Evolutionary conservation across 2,888 invertebrate genomes (phyloP).

Genomic region (Melipona beecheii): DNA sequence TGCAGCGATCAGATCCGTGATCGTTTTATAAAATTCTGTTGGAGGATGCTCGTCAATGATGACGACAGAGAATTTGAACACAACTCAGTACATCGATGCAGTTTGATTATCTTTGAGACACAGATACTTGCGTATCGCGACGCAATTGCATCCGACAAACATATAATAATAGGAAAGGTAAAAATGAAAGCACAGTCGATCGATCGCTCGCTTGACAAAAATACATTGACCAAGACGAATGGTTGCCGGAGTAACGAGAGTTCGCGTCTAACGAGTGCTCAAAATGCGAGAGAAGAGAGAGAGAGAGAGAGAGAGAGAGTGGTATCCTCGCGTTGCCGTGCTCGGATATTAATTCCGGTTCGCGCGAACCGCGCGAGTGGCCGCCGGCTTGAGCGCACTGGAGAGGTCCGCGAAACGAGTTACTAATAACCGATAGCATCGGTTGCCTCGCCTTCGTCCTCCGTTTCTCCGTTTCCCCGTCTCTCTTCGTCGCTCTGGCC

Average conservation of each 20-base stretch:
- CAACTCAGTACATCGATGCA: too few relatives aligned
- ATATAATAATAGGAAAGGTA: neutral
- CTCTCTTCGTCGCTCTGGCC: neutral
- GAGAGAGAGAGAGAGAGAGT: neutral
- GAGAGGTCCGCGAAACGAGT: slow-evolving; percentile 26
- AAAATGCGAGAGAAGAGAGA: slow-evolving; percentile 16
- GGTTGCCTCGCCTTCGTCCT: slow-evolving; percentile 17
- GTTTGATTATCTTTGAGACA: too few relatives aligned
- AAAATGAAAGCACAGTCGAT: slow-evolving; percentile 38
- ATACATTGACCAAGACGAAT: slow-evolving; percentile 30
- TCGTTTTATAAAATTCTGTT: neutral
- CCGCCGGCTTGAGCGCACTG: slow-evolving; percentile 17
- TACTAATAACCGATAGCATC: slow-evolving; percentile 44
- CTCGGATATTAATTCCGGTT: slow-evolving; percentile 56
- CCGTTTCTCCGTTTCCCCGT: neutral
- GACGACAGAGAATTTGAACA: too few relatives aligned
- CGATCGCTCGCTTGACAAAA: slow-evolving; percentile 34
- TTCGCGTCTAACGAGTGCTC: slow-evolving; percentile 42
- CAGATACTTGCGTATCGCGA: too few relatives aligned
- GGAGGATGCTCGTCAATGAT: too few relatives aligned
- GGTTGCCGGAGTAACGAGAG: slow-evolving; percentile 36
- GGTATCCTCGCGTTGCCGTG: slow-evolving; percentile 21
- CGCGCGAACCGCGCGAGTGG: slow-evolving; percentile 48
- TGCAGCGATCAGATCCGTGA: too few relatives aligned
- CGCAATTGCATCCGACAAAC: neutral